Conservation (phyloP, 2,113 vertebrate genomes). For the Galbula dea region DNA sequence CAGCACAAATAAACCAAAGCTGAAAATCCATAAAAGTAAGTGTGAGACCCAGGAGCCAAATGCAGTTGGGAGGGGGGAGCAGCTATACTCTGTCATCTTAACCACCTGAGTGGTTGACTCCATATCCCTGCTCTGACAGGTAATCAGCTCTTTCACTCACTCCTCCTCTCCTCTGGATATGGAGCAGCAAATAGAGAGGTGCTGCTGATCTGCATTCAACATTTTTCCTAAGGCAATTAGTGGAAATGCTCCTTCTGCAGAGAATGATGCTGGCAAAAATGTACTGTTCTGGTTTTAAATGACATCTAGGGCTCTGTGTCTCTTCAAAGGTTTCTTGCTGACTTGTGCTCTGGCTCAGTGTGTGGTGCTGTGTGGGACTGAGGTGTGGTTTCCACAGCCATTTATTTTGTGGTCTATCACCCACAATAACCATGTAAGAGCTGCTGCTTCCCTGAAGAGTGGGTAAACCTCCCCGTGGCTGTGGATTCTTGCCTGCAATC, state of each 20-base stretch:
- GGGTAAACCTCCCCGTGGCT: neutral
- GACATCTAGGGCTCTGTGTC: neutral
- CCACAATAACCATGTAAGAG: neutral
- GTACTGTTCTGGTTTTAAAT: neutral
- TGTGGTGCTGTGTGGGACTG: accelerated
- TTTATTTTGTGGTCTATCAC: neutral
- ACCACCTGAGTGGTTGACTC: neutral
- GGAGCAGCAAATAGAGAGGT: neutral
- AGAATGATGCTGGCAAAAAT: neutral
- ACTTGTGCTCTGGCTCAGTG: neutral
- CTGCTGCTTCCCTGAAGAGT: neutral
- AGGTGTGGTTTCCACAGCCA: neutral
- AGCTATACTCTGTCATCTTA: neutral
- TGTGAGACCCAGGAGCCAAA: neutral
- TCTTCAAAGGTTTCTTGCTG: neutral
- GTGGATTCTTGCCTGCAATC: neutral
- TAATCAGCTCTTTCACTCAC: neutral
- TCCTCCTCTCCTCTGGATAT: neutral
- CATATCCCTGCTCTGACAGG: neutral
- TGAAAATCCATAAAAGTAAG: neutral
- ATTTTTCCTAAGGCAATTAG: neutral
- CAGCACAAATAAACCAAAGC: neutral
- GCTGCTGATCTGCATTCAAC: neutral
- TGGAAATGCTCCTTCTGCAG: neutral
- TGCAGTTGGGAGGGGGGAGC: neutral